These are phyloP conservation scores for Epinephelus lanceolatus DNA, from an alignment of 2,113 vertebrate genomes.

Conservation along the genomic window DNA sequence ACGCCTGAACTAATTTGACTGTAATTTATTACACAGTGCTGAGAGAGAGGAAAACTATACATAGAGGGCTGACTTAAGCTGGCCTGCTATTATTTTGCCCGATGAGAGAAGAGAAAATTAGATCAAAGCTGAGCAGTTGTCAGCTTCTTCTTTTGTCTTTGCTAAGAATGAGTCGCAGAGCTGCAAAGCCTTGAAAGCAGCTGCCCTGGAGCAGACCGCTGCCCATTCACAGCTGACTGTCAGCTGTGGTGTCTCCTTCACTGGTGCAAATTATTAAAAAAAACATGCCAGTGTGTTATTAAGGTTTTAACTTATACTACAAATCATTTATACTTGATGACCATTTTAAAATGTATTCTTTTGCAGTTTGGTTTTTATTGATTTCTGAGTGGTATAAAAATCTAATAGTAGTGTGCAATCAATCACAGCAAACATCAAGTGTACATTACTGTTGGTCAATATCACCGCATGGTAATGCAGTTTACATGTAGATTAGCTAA, in stretches of 20 bases:
- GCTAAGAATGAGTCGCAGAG: slow-evolving; percentile 23
- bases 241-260: slow-evolving; percentile 28
- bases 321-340: not conserved
- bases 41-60: not conserved
- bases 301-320: not conserved
- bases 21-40: not conserved
- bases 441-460: not conserved
- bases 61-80: not conserved
- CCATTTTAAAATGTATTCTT: not conserved
- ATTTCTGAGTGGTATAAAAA: not conserved
- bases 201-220: slow-evolving; percentile 46
- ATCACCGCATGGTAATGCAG: not conserved
- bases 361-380: too few species aligned
- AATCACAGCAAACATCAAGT: not conserved
- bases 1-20: slow-evolving; percentile 2
- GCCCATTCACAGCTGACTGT: slow-evolving; percentile 29
- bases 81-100: not conserved
- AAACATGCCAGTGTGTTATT: not conserved
- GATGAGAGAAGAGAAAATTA: slow-evolving; percentile 3
- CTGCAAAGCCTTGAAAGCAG: slow-evolving; percentile 32
- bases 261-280: slow-evolving; percentile 1
- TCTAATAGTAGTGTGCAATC: not conserved
- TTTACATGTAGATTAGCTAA: not conserved
- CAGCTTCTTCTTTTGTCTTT: slow-evolving; percentile 62
- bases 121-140: slow-evolving; percentile 55